Conservation (phyloP, 1,140 invertebrate genomes). For the Eupristina koningsbergeri region DNA sequence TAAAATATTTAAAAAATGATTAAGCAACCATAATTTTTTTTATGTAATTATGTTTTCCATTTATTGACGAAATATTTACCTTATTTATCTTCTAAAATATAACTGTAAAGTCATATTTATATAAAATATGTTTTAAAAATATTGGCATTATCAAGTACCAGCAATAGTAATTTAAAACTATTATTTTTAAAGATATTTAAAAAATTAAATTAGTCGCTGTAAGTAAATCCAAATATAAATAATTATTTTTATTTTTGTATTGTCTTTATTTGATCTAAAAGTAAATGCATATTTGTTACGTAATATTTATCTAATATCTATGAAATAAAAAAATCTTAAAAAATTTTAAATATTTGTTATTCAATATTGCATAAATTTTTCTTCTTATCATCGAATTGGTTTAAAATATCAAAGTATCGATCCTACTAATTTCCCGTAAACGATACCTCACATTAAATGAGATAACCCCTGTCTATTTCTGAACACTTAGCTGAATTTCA, state of each 20-base stretch:
- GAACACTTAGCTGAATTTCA: no score
- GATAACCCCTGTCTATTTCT: no score
- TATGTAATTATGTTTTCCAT: background rate
- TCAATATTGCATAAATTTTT: background rate
- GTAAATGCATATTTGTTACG: no score
- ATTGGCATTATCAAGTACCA: background rate
- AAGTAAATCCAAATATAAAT: background rate
- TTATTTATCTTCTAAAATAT: background rate
- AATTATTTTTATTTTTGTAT: background rate
- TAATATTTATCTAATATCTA: background rate
- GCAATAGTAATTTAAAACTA: background rate
- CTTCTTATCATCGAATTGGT: background rate
- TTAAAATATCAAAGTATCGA: background rate
- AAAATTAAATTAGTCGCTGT: no score
- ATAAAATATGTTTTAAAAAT: no score
- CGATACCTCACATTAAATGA: no score
- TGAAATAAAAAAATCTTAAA: background rate
- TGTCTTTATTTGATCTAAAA: no score
- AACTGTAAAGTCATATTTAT: background rate
- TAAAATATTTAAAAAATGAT: background rate
- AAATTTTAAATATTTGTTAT: no score
- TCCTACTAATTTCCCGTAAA: background rate
- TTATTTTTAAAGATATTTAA: no score
- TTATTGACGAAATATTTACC: background rate
- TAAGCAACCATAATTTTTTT: background rate